phyloP scores from a whole-genome alignment of 2,797 vertebrate species.

The Cyprinodon diabolis region DNA sequence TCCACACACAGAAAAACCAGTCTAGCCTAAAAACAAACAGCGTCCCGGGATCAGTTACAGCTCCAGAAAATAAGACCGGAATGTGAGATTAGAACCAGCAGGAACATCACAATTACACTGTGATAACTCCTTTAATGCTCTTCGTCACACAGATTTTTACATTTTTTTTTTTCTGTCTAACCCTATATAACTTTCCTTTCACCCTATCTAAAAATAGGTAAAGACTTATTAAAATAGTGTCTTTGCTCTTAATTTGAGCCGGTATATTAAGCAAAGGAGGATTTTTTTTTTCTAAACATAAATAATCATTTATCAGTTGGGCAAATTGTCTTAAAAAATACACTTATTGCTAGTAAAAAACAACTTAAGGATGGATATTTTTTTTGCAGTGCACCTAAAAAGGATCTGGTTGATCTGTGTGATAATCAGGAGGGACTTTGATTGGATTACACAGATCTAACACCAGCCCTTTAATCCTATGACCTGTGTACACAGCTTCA shows the following conservation, averaged over 20 bases:
- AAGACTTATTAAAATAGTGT: too few relatives aligned
- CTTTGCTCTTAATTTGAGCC: too few relatives aligned
- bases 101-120: slow-evolving; percentile 31
- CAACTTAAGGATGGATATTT: too few relatives aligned
- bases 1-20: slow-evolving; percentile 36
- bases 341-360: too few relatives aligned
- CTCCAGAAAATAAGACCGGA: slow-evolving; percentile 50
- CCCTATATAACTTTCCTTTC: slow-evolving; percentile 39
- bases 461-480: slow-evolving; percentile 70
- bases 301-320: too few relatives aligned
- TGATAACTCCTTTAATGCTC: slow-evolving; percentile 41
- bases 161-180: slow-evolving; percentile 36
- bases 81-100: slow-evolving; percentile 34
- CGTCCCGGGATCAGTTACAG: slow-evolving; percentile 59
- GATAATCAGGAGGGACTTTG: slow-evolving; percentile 64
- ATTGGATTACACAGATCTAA: slow-evolving; percentile 76
- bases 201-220: too few relatives aligned
- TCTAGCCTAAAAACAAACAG: slow-evolving; percentile 60
- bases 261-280: too few relatives aligned
- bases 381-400: slow-evolving; percentile 40
- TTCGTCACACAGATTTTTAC: slow-evolving; percentile 41
- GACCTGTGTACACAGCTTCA: slow-evolving; percentile 52
- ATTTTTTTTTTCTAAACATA: too few relatives aligned
- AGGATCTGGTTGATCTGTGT: slow-evolving; percentile 67
- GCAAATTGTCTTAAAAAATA: too few relatives aligned